Evolutionary conservation across 1,140 invertebrate species (phyloP).

Genomic region (Heterodera schachtii): DNA sequence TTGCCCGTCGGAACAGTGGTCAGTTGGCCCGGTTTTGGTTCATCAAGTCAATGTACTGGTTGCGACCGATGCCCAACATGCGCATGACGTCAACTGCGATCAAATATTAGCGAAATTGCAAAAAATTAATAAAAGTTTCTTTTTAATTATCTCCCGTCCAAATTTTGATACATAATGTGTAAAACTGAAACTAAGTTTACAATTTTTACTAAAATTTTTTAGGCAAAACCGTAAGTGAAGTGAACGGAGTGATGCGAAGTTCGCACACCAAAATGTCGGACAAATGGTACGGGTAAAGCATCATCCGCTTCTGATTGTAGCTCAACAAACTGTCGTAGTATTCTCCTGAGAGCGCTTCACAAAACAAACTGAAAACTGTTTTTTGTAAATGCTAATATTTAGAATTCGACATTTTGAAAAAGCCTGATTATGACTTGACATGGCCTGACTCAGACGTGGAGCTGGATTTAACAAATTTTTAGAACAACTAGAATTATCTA

Average conservation of each 20-base stretch:
- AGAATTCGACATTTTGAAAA: no score
- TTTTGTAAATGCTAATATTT: neutral
- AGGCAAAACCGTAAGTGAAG: conserved; percentile 72
- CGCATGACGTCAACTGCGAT: conserved; percentile 65
- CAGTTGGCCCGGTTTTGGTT: conserved; percentile 77
- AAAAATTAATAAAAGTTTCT: no score
- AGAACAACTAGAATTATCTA: no score
- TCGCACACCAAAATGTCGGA: conserved; percentile 90
- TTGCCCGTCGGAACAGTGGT: conserved; percentile 67
- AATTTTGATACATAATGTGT: no score
- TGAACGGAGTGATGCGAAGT: conserved; percentile 86
- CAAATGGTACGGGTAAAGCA: conserved; percentile 92
- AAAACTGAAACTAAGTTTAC: neutral
- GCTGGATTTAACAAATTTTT: no score
- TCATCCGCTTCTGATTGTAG: conserved; percentile 82
- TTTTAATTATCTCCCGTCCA: no score
- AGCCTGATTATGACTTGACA: no score
- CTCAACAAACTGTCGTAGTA: conserved; percentile 89
- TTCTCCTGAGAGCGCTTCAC: conserved; percentile 77
- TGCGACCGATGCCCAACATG: conserved; percentile 86
- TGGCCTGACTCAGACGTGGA: no score
- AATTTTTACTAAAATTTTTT: conserved; percentile 8
- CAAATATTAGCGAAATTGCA: neutral
- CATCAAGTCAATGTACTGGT: conserved; percentile 93
- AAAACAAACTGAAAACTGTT: conserved; percentile 73